Percentiles rank a stretch among this genome's conserved stretches.
Conservation (phyloP, 2,888 invertebrate genomes). For the Latrodectus elegans region DNA sequence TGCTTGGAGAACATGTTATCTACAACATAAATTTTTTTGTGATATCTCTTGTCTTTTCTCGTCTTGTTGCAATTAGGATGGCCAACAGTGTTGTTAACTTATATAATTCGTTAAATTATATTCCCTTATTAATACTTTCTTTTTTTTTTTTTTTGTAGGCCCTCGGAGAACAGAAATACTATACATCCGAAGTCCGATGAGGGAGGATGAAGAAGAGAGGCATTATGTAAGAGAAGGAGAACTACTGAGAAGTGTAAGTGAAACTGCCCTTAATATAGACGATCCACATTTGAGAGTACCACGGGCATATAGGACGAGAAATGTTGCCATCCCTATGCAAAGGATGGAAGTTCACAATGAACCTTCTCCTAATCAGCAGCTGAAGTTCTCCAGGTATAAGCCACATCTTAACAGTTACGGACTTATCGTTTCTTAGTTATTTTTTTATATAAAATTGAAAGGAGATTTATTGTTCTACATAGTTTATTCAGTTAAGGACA, state of each 20-base stretch:
- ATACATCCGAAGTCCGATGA: conserved; percentile 70
- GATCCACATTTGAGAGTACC: conserved; percentile 44
- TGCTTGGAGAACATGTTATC: too few species aligned
- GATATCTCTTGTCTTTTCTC: too few species aligned
- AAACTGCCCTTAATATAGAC: conserved; percentile 56
- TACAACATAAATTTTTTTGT: too few species aligned
- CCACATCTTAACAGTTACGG: too few species aligned
- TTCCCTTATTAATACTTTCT: too few species aligned
- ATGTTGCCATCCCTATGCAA: not conserved
- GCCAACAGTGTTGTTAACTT: too few species aligned
- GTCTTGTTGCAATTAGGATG: too few species aligned
- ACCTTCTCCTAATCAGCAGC: conserved; percentile 38
- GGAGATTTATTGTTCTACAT: too few species aligned
- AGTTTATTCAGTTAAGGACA: too few species aligned
- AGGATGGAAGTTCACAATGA: conserved; percentile 33
- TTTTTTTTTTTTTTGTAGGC: not conserved
- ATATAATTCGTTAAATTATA: too few species aligned
- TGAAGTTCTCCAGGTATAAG: conserved; percentile 60
- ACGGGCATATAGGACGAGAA: conserved; percentile 5
- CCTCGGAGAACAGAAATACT: conserved; percentile 70
- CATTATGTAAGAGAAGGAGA: conserved; percentile 58
- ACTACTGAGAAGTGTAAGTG: conserved; percentile 66
- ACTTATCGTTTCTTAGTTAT: too few species aligned
- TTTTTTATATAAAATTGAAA: too few species aligned
- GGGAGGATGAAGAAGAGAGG: conserved; percentile 56